A percentile compares a stretch with the other conserved stretches of the same genome.
Evolutionary conservation across 2,888 invertebrate genomes (phyloP).

Genomic region (Phengaris arion): DNA sequence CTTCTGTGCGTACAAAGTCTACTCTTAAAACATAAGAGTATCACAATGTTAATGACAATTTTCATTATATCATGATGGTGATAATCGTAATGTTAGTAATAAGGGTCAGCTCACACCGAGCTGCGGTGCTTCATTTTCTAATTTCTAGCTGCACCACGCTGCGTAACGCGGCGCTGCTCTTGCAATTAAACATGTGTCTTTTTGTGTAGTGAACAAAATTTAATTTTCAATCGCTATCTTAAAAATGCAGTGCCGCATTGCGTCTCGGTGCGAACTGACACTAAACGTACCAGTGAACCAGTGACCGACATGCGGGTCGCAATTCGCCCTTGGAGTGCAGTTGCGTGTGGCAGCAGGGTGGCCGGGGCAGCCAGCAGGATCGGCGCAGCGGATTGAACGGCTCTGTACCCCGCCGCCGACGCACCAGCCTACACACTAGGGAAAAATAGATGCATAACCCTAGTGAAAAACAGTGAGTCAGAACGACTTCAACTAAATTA

Average conservation of each 20-base stretch:
- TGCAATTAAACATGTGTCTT: too few species aligned
- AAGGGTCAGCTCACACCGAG: too few species aligned
- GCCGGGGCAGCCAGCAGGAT: constrained; percentile 81
- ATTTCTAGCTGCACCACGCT: too few species aligned
- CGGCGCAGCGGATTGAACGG: constrained; percentile 84
- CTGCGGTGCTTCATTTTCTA: too few species aligned
- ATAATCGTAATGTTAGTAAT: not conserved
- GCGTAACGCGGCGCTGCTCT: too few species aligned
- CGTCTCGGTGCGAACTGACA: too few species aligned
- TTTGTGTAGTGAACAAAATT: too few species aligned
- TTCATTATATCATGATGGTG: not conserved
- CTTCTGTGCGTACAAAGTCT: too few species aligned
- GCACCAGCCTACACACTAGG: constrained; percentile 86
- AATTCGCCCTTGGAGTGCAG: constrained; percentile 71
- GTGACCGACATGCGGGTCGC: constrained; percentile 83
- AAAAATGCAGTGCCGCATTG: too few species aligned
- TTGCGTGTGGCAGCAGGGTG: constrained; percentile 36
- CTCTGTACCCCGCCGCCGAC: constrained; percentile 86
- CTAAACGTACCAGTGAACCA: constrained; percentile 87
- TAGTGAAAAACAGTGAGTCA: not conserved
- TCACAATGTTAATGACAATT: not conserved
- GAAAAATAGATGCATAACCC: not conserved
- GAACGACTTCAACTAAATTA: too few species aligned
- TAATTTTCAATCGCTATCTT: too few species aligned
- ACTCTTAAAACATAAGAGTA: not conserved